phyloP scores from a whole-genome alignment of 2,888 invertebrate species.

The Amphipyra tragopoginis region DNA sequence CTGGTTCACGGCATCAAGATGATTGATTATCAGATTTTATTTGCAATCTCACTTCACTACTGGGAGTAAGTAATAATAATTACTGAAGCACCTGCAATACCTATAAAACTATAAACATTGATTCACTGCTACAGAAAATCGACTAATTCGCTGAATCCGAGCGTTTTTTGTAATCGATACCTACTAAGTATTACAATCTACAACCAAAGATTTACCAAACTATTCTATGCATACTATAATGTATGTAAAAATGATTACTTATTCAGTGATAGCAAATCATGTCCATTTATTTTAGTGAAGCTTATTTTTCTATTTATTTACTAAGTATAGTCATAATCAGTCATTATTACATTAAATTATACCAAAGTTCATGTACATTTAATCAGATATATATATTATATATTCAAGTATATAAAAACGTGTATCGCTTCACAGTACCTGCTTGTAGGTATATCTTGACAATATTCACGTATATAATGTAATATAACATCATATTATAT shows the following conservation, averaged over 20 bases:
- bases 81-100: slow-evolving; percentile 13
- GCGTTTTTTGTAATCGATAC: slow-evolving; percentile 28
- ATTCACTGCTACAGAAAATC: slow-evolving; percentile 8
- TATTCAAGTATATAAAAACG: slow-evolving; percentile 51
- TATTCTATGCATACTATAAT: slow-evolving; percentile 31
- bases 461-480: slow-evolving; percentile 71
- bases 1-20: slow-evolving; percentile 24
- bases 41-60: slow-evolving; percentile 47
- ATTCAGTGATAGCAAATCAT: slow-evolving; percentile 40
- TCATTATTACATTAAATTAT: slow-evolving; percentile 36
- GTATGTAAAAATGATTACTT: slow-evolving; percentile 22
- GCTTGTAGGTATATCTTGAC: slow-evolving; percentile 79
- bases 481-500: slow-evolving; percentile 55
- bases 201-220: slow-evolving; percentile 41
- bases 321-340: slow-evolving; percentile 47
- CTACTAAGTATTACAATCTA: not conserved
- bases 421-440: slow-evolving; percentile 82
- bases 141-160: slow-evolving; percentile 8
- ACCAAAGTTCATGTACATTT: slow-evolving; percentile 48
- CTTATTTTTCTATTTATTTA: slow-evolving; percentile 61
- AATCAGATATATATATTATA: slow-evolving; percentile 37
- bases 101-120: not conserved
- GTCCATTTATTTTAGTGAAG: slow-evolving; percentile 56
- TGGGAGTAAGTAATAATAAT: slow-evolving; percentile 27
- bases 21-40: slow-evolving; percentile 45